phyloP scores from a whole-genome alignment of 92 coral and sea anemone species.

The Parazoanthus darwini region DNA sequence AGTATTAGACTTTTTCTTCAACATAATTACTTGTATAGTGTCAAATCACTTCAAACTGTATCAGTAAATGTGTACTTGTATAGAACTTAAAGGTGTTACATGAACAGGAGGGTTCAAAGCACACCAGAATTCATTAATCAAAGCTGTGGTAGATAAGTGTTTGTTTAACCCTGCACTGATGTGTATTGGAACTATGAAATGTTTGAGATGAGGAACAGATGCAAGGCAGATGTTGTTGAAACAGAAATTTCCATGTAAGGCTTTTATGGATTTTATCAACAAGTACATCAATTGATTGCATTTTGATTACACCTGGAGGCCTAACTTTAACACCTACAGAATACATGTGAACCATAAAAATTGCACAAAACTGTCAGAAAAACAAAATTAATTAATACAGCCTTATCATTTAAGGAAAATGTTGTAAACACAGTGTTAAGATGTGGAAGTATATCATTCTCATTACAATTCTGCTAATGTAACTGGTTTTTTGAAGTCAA shows the following conservation, averaged over 20 bases:
- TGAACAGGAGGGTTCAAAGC: neutral
- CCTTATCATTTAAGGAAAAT: neutral
- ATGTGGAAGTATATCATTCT: neutral
- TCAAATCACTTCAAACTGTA: neutral
- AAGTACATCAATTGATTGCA: constrained; percentile 5
- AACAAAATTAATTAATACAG: neutral
- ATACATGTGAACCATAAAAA: neutral
- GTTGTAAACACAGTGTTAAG: too few relatives aligned
- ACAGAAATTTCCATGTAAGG: neutral
- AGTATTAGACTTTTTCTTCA: too few relatives aligned
- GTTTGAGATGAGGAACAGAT: constrained; percentile 6
- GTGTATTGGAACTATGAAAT: too few relatives aligned
- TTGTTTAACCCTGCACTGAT: neutral
- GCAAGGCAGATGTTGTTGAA: neutral
- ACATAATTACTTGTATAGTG: neutral
- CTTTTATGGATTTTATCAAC: constrained; percentile 24
- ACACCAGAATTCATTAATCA: neutral
- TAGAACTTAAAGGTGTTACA: neutral
- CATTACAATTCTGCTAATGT: neutral
- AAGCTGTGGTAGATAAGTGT: neutral
- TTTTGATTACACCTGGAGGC: constrained; percentile 11
- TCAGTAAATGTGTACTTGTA: neutral
- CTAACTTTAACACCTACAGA: neutral
- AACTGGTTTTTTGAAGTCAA: neutral
- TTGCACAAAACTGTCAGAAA: neutral